Conservation (phyloP, 2,113 vertebrate species). For the Thamnaconus septentrionalis region DNA sequence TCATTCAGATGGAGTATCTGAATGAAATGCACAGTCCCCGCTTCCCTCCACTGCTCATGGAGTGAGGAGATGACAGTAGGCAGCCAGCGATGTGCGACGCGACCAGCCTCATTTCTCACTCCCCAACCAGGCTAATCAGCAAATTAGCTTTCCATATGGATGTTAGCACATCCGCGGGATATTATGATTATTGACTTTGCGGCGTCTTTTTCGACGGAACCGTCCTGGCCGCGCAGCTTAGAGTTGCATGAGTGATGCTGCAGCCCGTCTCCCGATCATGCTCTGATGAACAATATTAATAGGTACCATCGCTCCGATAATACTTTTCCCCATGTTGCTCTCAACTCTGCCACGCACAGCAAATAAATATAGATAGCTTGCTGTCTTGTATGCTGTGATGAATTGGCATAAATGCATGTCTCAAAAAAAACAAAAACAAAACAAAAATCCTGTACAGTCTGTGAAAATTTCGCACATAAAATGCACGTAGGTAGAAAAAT, state of each 20-base stretch:
- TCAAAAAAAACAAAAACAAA: too few relatives aligned
- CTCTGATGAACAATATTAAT: slow-evolving; percentile 25
- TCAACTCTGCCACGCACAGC: not conserved
- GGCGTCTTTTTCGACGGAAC: slow-evolving; percentile 17
- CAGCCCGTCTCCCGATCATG: slow-evolving; percentile 8
- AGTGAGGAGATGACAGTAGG: slow-evolving; percentile 36
- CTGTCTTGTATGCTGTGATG: too few relatives aligned
- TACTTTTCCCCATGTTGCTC: not conserved
- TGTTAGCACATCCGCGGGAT: slow-evolving; percentile 12
- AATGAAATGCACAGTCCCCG: slow-evolving; percentile 21
- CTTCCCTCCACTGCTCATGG: slow-evolving; percentile 21
- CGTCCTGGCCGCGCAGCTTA: too few relatives aligned
- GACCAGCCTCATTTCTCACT: slow-evolving; percentile 32
- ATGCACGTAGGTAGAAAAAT: too few relatives aligned
- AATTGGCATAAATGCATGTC: too few relatives aligned
- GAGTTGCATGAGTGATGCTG: not conserved
- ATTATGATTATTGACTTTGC: slow-evolving; percentile 10
- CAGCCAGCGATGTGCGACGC: slow-evolving; percentile 1
- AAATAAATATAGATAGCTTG: too few relatives aligned
- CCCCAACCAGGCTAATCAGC: slow-evolving; percentile 35
- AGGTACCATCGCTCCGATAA: slow-evolving; percentile 4
- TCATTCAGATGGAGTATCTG: not conserved
- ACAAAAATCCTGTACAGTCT: too few relatives aligned
- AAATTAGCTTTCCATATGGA: slow-evolving; percentile 46
- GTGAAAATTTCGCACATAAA: too few relatives aligned